These are phyloP conservation scores for Trichogramma evanescens DNA, from an alignment of 2,888 invertebrate species.

Conservation along the genomic window DNA sequence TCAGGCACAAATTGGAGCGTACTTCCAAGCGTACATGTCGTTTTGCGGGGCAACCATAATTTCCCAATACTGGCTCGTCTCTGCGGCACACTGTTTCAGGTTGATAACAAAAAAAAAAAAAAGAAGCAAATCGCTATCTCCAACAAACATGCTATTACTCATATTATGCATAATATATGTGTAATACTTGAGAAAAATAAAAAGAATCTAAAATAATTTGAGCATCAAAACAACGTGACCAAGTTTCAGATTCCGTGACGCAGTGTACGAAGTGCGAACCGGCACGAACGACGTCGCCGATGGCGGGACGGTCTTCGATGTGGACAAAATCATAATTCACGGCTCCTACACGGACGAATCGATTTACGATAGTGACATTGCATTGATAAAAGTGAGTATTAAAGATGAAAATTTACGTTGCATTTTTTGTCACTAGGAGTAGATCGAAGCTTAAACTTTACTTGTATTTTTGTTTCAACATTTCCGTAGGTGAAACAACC, in stretches of 20 bases:
- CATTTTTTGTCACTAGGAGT: not conserved
- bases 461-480: not conserved
- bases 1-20: no score
- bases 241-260: not conserved
- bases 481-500: not conserved
- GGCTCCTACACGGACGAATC: not conserved
- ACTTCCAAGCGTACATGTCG: not conserved
- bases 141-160: no score
- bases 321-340: not conserved
- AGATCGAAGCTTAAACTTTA: not conserved
- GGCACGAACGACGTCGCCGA: not conserved
- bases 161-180: no score
- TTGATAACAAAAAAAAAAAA: not conserved
- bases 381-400: slow-evolving; percentile 3
- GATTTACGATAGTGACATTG: not conserved
- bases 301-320: not conserved
- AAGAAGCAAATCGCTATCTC: no score
- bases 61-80: slow-evolving; percentile 7
- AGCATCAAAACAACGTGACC: not conserved
- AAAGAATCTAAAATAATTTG: not conserved
- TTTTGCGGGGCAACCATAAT: slow-evolving; percentile 10
- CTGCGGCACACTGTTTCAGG: slow-evolving; percentile 11
- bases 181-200: no score
- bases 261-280: not conserved
- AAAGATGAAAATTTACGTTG: not conserved